Conservation (phyloP, 2,888 invertebrate species). For the Vanessa cardui region DNA sequence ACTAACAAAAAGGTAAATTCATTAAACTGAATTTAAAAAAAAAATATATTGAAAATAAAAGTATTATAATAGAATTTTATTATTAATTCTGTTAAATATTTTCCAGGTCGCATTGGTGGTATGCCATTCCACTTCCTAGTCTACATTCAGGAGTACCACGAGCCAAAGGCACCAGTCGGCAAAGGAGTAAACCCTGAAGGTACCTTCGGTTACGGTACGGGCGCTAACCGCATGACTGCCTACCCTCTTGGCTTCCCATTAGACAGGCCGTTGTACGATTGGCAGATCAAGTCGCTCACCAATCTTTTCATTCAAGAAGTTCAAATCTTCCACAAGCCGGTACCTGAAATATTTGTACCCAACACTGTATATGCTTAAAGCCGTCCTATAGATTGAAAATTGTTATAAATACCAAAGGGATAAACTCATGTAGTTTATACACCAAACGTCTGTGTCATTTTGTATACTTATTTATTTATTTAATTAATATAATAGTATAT, state of each 20-base stretch:
- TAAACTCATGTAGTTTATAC: not conserved
- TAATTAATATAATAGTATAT: not conserved
- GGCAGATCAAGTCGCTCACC: constrained; percentile 59
- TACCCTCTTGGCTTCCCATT: constrained; percentile 82
- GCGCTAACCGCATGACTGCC: constrained; percentile 69
- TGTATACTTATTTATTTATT: constrained; percentile 5
- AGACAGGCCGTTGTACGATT: constrained; percentile 74
- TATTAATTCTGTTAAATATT: not conserved
- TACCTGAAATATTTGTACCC: constrained; percentile 59
- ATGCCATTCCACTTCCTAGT: constrained; percentile 84
- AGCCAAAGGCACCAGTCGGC: constrained; percentile 60
- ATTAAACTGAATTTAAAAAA: not conserved
- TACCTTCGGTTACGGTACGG: constrained; percentile 61
- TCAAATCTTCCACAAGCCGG: constrained; percentile 78
- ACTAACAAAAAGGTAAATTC: not conserved
- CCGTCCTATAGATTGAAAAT: not conserved
- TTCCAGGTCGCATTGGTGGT: constrained; percentile 72
- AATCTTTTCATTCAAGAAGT: constrained; percentile 79
- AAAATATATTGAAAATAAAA: not conserved
- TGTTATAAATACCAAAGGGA: constrained; percentile 10
- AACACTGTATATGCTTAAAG: constrained; percentile 10
- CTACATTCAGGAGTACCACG: constrained; percentile 77
- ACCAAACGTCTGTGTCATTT: not conserved
- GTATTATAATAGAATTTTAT: too few relatives aligned
- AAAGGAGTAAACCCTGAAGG: constrained; percentile 34